These are phyloP conservation scores for Rhogogaster chlorosoma DNA, from an alignment of 2,888 invertebrate genomes.

Conservation along the genomic window DNA sequence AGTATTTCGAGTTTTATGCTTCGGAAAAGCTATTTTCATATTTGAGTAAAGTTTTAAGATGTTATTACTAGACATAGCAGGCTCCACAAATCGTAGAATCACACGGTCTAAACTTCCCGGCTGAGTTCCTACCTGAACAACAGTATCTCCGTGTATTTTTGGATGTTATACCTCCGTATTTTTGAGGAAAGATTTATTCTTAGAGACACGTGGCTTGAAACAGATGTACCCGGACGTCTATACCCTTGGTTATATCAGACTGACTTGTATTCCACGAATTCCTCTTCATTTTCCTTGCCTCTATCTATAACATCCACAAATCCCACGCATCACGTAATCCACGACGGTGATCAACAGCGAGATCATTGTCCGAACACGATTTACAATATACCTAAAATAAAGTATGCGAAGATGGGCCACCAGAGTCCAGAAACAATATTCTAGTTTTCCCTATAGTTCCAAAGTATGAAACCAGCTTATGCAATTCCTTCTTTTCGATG, in stretches of 20 bases:
- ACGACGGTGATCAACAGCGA: background rate
- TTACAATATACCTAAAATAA: background rate
- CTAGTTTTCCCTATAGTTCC: too few relatives aligned
- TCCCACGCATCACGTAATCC: background rate
- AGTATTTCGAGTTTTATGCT: background rate
- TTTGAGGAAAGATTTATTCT: constrained; percentile 69
- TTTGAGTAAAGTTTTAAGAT: background rate
- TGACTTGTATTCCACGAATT: background rate
- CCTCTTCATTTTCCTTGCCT: background rate
- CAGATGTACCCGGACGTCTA: constrained; percentile 66
- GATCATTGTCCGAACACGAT: background rate
- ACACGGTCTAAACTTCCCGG: background rate
- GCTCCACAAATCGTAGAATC: background rate
- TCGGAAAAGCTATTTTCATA: background rate
- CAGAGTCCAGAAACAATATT: background rate
- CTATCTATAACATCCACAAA: background rate
- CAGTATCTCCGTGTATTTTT: constrained; percentile 33
- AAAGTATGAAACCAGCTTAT: background rate
- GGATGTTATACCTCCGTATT: constrained; percentile 53
- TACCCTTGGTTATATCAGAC: constrained; percentile 24
- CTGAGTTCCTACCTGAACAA: constrained; percentile 15
- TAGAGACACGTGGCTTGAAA: constrained; percentile 71
- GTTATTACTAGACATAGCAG: background rate
- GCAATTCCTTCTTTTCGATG: background rate
- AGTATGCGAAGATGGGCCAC: background rate